Conservation (phyloP, 1,140 invertebrate species). For the Leptestheria dahalacensis region DNA sequence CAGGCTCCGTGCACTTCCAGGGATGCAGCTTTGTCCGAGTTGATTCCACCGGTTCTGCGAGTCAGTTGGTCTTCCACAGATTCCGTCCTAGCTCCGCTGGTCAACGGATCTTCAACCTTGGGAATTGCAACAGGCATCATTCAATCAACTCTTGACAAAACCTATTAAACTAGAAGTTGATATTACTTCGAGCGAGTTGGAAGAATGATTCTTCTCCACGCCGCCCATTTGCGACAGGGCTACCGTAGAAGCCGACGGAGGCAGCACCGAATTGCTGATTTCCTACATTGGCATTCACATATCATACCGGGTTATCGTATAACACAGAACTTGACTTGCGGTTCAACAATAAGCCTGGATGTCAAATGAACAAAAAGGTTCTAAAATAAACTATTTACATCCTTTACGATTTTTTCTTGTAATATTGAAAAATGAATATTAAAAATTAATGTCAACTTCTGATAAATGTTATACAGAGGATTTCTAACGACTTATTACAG, state of each 20-base stretch:
- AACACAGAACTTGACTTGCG: too few relatives aligned
- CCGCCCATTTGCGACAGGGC: neutral
- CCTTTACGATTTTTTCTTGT: too few relatives aligned
- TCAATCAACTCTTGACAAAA: conserved; percentile 11
- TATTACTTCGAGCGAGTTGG: too few relatives aligned
- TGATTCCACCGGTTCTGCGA: neutral
- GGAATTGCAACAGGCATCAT: neutral
- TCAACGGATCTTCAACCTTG: neutral
- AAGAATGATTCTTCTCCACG: neutral
- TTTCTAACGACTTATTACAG: too few relatives aligned
- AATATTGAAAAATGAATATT: too few relatives aligned
- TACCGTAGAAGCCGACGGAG: conserved; percentile 5
- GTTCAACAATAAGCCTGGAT: too few relatives aligned
- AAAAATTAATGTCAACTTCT: too few relatives aligned
- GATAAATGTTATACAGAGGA: too few relatives aligned
- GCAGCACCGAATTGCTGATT: conserved; percentile 5
- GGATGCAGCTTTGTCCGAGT: neutral
- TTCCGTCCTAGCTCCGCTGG: neutral
- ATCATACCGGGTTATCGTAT: too few relatives aligned
- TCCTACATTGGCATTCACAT: neutral
- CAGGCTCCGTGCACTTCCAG: conserved; percentile 41
- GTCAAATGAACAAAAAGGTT: too few relatives aligned
- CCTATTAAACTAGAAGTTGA: too few relatives aligned
- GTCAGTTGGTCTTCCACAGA: neutral
- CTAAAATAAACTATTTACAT: too few relatives aligned